A percentile compares a stretch with the other conserved stretches of the same genome.
These are phyloP conservation scores for Bothrops alternatus DNA, from an alignment of 2,797 vertebrate genomes.

Conservation along the genomic window DNA sequence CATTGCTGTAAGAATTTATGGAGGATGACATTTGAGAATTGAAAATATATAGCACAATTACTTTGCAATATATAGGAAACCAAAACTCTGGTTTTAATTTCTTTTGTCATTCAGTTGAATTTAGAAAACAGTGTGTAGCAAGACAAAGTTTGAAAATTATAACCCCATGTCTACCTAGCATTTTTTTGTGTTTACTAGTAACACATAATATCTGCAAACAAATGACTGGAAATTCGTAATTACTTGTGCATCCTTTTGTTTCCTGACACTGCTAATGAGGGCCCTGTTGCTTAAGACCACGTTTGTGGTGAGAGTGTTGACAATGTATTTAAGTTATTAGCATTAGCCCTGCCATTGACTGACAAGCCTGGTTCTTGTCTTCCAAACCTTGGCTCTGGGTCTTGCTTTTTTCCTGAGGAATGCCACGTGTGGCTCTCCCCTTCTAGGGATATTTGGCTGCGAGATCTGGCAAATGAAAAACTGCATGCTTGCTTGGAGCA, in stretches of 20 bases:
- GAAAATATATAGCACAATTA: not conserved
- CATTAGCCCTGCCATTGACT: slow-evolving; percentile 31
- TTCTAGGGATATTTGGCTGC: slow-evolving; percentile 20
- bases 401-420: slow-evolving; percentile 6
- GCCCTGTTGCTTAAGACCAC: not conserved
- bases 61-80: not conserved
- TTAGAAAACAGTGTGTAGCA: not conserved
- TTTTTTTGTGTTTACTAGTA: not conserved
- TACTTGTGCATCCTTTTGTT: not conserved
- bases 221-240: not conserved
- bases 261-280: not conserved
- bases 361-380: slow-evolving; percentile 35
- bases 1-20: not conserved
- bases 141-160: slow-evolving; percentile 5
- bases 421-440: not conserved
- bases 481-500: slow-evolving; percentile 22
- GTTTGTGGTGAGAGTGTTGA: slow-evolving; percentile 32
- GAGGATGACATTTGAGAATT: not conserved
- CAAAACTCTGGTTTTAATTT: not conserved
- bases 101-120: not conserved
- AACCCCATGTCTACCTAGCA: not conserved
- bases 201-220: slow-evolving; percentile 25
- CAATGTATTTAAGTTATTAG: slow-evolving; percentile 3
- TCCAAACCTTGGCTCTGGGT: slow-evolving; percentile 2
- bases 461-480: slow-evolving; percentile 5